phyloP scores from a whole-genome alignment of 2,888 invertebrate genomes.

The Leucozona laternaria region DNA sequence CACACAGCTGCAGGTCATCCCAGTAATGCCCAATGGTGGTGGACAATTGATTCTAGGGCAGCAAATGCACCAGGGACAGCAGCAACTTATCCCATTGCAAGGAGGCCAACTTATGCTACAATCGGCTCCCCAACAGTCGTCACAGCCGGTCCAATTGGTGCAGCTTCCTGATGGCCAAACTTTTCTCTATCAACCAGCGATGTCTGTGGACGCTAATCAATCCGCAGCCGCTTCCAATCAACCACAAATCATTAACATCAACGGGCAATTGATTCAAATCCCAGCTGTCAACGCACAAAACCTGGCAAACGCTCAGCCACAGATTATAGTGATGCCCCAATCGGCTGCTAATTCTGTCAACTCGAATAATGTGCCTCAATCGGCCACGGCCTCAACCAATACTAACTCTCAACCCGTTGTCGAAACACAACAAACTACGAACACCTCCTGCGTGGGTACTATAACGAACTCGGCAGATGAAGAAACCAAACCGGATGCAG shows the following conservation, averaged over 20 bases:
- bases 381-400: constrained; percentile 68
- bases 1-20: constrained; percentile 81
- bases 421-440: constrained; percentile 65
- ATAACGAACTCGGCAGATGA: constrained; percentile 78
- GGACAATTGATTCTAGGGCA: constrained; percentile 83
- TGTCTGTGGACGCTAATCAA: constrained; percentile 79
- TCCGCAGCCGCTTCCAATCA: constrained; percentile 82
- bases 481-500: constrained; percentile 83
- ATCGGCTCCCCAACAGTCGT: constrained; percentile 79
- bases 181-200: constrained; percentile 90
- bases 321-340: constrained; percentile 77
- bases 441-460: constrained; percentile 51
- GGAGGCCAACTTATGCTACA: constrained; percentile 83
- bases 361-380: constrained; percentile 77
- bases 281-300: constrained; percentile 77
- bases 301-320: constrained; percentile 76
- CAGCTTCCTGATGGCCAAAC: constrained; percentile 97
- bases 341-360: constrained; percentile 76
- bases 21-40: constrained; percentile 80
- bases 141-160: constrained; percentile 89
- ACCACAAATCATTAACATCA: constrained; percentile 86
- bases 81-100: constrained; percentile 81
- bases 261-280: constrained; percentile 83
- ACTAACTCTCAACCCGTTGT: constrained; percentile 61
- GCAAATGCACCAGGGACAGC: constrained; percentile 78